Evolutionary conservation across 2,888 invertebrate genomes (phyloP), one percentile per base, ranked within the genome.

Genomic region (Serripes groenlandicus): DNA sequence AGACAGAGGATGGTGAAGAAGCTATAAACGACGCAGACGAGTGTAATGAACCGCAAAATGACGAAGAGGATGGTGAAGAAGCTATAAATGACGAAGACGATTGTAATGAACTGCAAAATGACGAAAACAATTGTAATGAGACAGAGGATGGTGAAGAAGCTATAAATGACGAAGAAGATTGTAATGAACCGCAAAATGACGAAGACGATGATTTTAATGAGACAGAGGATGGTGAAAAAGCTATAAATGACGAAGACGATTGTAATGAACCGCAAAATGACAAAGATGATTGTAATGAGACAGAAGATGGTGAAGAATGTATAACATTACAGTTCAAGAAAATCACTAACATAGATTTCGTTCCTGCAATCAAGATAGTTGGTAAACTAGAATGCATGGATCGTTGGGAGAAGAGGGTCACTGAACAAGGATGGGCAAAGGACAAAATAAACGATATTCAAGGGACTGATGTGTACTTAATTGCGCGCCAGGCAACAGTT

Each of bases 331-430:
- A 56, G 11, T 88, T 77, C 64, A 54, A 49, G 21, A 73, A 77
- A 0, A 85, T 76, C 62, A 66, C 82, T 15, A 81, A 74, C 18
- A 86, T 81, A 66, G 88, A 88, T 73, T 88, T 87, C 42, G 84
- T 88, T 71, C 83, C 86, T n/a, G 79, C 83, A 1, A 49, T 87
- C n/a, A 72, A 62, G 56, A 30, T 88, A 9, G 58, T 26, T 35
- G 84, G 83, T 18, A 75, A 75, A 35, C 81, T 84, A n/a, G 28
- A 58, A 58, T 84, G 74, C n/a, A 74, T 87, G 60, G 37, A 76
- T 1, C 58, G 49, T 11, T 88, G 87, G 84, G 62, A 77, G 0
- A 54, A 83, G 34, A 58, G 58, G 26, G 75, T 75, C 3, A 37
- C 34, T n/a, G n/a, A 18, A 5, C 32, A 23, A 18, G 34, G 66